Evolutionary conservation across 2,797 vertebrate species (phyloP), one percentile per base, ranked within the genome.

Genomic region (Enteromius paludinosus): DNA sequence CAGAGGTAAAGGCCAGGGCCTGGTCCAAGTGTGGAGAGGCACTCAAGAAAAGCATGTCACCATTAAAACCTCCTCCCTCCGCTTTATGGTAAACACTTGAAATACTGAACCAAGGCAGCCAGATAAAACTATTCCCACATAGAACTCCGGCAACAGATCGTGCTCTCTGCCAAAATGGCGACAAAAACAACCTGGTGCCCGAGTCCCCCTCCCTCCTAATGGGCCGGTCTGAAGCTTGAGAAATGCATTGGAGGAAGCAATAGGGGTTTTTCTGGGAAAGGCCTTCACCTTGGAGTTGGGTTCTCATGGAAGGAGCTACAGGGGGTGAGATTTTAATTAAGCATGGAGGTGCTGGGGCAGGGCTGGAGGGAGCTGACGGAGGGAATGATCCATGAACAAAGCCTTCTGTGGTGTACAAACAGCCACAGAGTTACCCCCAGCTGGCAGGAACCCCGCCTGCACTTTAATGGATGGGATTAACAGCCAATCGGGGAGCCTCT

Each of bases 1-100:
- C 90, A 88, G 83, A 49, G 77, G 71, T 84, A 86, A 83, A 88
- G 82, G 84, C 78, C 81, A 76, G 81, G 90, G 86, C 78, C 54
- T 59, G 49, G 64, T 66, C 45, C 49, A 69, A 49, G 56, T 47
- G 17, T 73, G 70, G 49, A 85, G 71, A 77, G 75, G 49, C 62
- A 64, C 83, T 83, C 43, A 41, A 69, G 68, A 66, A 81, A 83
- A 74, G 62, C 66, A 70, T 69, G 64, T 66, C 45, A 59, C 45
- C 14, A 54, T 79, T 77, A 83, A 82, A 35, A 75, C 62, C 70
- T 49, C 77, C 73, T 35, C 43, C 65, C 41, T 81, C 25, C 45
- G 38, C 70, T 49, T 78, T 79, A 81, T 69, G 64, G 74, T 28
- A 49, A 76, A 49, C 54, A 65, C 68, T 81, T 71, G 47, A 79